A percentile compares a stretch with the other conserved stretches of the same genome.
Evolutionary conservation across 2,888 invertebrate species (phyloP).

Genomic region (Serripes groenlandicus): DNA sequence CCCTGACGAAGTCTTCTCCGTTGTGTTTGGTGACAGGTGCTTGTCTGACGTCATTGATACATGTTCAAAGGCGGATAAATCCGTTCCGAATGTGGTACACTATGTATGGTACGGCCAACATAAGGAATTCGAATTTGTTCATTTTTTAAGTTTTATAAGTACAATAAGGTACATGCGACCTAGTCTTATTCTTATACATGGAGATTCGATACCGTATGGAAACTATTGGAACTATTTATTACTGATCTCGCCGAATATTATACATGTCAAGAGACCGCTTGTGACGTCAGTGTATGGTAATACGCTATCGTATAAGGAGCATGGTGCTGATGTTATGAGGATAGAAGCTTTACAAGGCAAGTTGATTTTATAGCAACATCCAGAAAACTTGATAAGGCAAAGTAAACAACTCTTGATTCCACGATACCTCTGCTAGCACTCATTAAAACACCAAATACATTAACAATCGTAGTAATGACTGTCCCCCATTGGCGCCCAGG

Average conservation of each 20-base stretch:
- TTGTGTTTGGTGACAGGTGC: constrained; percentile 41
- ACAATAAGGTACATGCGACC: constrained; percentile 63
- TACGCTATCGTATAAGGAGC: constrained; percentile 61
- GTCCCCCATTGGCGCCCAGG: too few relatives aligned
- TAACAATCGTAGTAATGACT: too few relatives aligned
- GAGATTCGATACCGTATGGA: constrained; percentile 63
- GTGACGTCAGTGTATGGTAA: constrained; percentile 65
- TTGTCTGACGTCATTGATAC: constrained; percentile 37
- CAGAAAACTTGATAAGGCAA: too few relatives aligned
- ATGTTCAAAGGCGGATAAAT: constrained; percentile 36
- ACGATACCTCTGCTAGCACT: too few relatives aligned
- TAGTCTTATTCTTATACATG: constrained; percentile 71
- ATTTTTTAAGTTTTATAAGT: constrained; percentile 62
- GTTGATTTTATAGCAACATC: too few relatives aligned
- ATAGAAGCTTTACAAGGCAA: constrained; percentile 68
- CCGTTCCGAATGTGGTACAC: constrained; percentile 62
- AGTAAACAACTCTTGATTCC: too few relatives aligned
- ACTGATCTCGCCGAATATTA: constrained; percentile 65
- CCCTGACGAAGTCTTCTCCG: not conserved
- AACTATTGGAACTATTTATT: constrained; percentile 71
- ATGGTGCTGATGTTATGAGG: constrained; percentile 71
- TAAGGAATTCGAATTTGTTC: constrained; percentile 40
- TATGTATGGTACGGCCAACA: constrained; percentile 57
- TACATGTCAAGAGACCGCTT: constrained; percentile 56
- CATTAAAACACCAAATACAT: too few relatives aligned